Evolutionary conservation across 2,888 invertebrate genomes (phyloP), one percentile per base, ranked within the genome.

Genomic region (Synergus itoensis): DNA sequence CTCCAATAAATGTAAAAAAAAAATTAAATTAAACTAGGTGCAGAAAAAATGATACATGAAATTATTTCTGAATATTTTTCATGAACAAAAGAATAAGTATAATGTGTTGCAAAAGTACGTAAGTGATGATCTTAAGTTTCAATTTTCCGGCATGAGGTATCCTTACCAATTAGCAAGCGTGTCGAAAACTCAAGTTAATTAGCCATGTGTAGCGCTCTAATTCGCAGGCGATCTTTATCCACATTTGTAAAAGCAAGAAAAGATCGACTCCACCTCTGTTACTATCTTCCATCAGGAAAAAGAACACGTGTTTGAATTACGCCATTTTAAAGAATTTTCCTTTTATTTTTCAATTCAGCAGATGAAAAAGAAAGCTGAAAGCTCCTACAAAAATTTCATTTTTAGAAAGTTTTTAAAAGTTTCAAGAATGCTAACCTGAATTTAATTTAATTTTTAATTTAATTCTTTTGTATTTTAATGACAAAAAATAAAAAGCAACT

Each of bases 181-280:
- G 53, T 73, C 36, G 53, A 53, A 73, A 73, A 73, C 53, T 53
- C 48, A n/a, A 48, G 36, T 48, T 53, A 73, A 73, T 53, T 73
- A 36, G 36, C n/a, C 36, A 53, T 45, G 36, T 16, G 73, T 48
- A 73, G n/a, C 45, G 73, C 73, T 73, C 73, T 36, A 73, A 53
- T 73, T 73, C 73, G 36, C 73, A 73, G 16, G 48, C 36, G 36
- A 73, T 73, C 21, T 53, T 73, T 53, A 73, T 53, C 48, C 73
- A 36, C 36, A 36, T 73, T 16, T 7, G 67, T 48, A 73, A 73
- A 53, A 53, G 48, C 53, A 53, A 73, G 48, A 69, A 16, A 69
- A 48, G n/a, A 73, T 28, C 45, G 21, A 69, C 9, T 45, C 28
- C 69, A 28, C 16, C 21, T 69, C 69, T 5, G 12, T 12, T 45